Evolutionary conservation across 2,113 vertebrate species (phyloP).

Genomic region (Actinemys pallida): DNA sequence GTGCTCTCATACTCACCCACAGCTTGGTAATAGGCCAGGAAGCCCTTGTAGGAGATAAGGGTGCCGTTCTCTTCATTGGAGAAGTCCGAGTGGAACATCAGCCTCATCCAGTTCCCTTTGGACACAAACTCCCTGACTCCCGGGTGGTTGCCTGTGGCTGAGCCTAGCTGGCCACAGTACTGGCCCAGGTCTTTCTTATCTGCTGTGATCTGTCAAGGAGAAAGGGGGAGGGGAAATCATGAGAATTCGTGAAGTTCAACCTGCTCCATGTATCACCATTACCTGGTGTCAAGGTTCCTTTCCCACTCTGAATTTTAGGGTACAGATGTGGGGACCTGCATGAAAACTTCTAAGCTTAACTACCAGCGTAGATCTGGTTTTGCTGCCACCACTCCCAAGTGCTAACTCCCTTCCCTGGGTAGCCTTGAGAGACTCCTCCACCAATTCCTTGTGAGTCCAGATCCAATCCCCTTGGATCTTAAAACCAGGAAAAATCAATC

Average conservation of each 20-base stretch:
- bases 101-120: slow-evolving; percentile 84
- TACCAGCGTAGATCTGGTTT: no score
- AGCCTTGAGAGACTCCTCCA: no score
- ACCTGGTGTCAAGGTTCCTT: neutral
- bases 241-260: rapidly evolving
- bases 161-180: slow-evolving; percentile 88
- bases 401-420: no score
- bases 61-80: slow-evolving; percentile 86
- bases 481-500: no score
- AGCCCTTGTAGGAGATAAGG: slow-evolving; percentile 83
- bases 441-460: no score
- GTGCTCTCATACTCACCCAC: slow-evolving; percentile 80
- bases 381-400: no score
- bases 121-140: slow-evolving; percentile 82
- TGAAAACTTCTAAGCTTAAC: no score
- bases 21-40: slow-evolving; percentile 89
- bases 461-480: no score
- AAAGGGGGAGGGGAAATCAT: neutral
- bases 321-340: no score
- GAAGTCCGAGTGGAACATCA: slow-evolving; percentile 87
- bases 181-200: slow-evolving; percentile 83
- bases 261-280: rapidly evolving
- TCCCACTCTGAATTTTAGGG: no score
- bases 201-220: slow-evolving; percentile 82
- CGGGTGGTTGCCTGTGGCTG: slow-evolving; percentile 80